phyloP scores from a whole-genome alignment of 35 echinoderm and acorn worm genomes.

The Apostichopus californicus region DNA sequence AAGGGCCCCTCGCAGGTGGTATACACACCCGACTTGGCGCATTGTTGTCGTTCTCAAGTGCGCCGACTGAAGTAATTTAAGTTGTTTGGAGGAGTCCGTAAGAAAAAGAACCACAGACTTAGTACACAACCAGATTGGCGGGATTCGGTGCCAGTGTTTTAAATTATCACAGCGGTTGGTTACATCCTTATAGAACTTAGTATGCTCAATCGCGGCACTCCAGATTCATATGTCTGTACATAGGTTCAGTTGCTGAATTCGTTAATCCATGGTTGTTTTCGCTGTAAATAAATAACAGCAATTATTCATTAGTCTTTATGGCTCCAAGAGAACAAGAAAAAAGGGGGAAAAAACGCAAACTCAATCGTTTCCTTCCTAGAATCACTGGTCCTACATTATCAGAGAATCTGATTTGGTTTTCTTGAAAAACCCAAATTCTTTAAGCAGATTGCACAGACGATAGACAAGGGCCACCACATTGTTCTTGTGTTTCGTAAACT shows the following conservation, averaged over 20 bases:
- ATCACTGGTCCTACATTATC: background rate
- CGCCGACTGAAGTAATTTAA: background rate
- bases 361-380: background rate
- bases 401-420: too few species aligned
- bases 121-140: conserved; percentile 3
- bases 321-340: background rate
- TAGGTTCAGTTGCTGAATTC: background rate
- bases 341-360: too few species aligned
- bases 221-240: background rate
- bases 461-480: too few species aligned
- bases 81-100: background rate
- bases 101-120: conserved; percentile 17
- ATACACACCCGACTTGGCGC: conserved; percentile 2
- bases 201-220: background rate
- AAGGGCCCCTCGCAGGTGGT: conserved; percentile 35
- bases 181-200: too few species aligned
- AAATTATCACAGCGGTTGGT: conserved; percentile 23
- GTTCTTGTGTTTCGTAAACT: too few species aligned
- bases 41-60: conserved; percentile 6
- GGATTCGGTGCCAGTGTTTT: conserved; percentile 11
- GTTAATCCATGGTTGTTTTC: background rate
- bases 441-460: too few species aligned
- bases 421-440: too few species aligned
- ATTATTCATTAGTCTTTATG: background rate
- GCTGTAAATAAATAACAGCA: background rate